Conservation (phyloP, 2,797 vertebrate genomes). For the Centropyge bicolor region DNA sequence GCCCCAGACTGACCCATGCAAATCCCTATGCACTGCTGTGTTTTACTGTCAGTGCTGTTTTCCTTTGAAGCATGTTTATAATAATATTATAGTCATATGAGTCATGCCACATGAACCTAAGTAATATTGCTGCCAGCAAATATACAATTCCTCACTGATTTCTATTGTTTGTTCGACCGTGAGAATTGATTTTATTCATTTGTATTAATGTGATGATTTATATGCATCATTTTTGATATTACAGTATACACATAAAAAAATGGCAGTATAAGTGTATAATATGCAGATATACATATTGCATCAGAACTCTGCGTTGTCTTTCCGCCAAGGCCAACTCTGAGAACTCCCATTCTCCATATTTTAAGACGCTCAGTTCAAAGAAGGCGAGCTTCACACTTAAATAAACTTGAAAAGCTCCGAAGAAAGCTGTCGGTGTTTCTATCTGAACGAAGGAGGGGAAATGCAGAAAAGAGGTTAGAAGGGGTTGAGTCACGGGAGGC, state of each 20-base stretch:
- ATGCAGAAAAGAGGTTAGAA: not conserved
- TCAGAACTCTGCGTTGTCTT: not conserved
- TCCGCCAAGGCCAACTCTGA: conserved; percentile 9
- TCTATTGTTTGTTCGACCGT: conserved; percentile 16
- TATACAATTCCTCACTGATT: not conserved
- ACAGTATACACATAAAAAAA: not conserved
- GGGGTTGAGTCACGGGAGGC: not conserved
- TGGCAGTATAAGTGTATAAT: not conserved
- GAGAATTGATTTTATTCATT: conserved; percentile 13
- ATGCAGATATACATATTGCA: conserved; percentile 1
- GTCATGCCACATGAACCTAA: conserved; percentile 1
- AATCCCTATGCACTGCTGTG: conserved; percentile 11
- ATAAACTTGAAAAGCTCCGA: conserved; percentile 65
- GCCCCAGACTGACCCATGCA: conserved; percentile 11
- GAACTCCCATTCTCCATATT: conserved; percentile 60
- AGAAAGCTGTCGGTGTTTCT: conserved; percentile 58
- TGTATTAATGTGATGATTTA: conserved; percentile 1
- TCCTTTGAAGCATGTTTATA: conserved; percentile 22
- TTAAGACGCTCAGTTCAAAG: conserved; percentile 42
- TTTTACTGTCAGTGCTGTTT: not conserved
- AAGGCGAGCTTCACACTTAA: conserved; percentile 56
- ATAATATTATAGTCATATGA: conserved; percentile 11
- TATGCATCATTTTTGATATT: not conserved
- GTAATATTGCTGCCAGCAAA: conserved; percentile 22
- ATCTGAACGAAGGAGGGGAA: conserved; percentile 23